Evolutionary conservation across 2,888 invertebrate genomes (phyloP).

Genomic region (Acheta domesticus): DNA sequence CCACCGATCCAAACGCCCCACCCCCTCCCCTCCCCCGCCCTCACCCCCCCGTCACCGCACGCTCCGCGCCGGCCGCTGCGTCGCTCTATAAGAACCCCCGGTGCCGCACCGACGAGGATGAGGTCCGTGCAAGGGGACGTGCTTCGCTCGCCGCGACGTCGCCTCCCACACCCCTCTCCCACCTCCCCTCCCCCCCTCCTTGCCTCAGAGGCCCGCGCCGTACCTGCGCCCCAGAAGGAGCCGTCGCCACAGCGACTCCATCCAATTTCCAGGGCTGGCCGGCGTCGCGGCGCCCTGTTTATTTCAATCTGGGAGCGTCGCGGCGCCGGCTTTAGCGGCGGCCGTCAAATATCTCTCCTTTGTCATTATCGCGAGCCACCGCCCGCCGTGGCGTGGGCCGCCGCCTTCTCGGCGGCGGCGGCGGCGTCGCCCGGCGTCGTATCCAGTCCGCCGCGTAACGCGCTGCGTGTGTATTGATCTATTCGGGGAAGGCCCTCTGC

Average conservation of each 20-base stretch:
- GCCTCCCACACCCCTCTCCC: not conserved
- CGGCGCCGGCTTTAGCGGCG: not conserved
- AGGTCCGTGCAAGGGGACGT: not conserved
- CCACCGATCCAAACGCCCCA: not conserved
- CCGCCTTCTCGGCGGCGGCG: not conserved
- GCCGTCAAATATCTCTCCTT: slow-evolving; percentile 12
- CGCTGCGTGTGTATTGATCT: not conserved
- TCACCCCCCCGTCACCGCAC: no score
- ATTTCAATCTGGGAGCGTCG: slow-evolving; percentile 7
- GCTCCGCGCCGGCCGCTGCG: no score
- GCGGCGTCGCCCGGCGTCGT: slow-evolving; percentile 21
- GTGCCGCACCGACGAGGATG: not conserved
- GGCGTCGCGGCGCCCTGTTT: not conserved
- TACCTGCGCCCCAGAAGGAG: slow-evolving; percentile 33
- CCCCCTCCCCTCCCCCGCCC: not conserved
- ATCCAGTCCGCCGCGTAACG: slow-evolving; percentile 4
- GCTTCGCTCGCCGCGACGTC: not conserved
- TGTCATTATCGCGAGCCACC: slow-evolving; percentile 27
- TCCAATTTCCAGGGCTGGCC: slow-evolving; percentile 18
- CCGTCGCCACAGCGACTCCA: not conserved
- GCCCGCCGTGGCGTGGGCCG: not conserved
- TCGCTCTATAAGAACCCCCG: no score
- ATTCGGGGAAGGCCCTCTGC: slow-evolving; percentile 18
- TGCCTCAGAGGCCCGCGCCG: not conserved
- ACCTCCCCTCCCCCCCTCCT: not conserved